Evolutionary conservation across 2,797 vertebrate genomes (phyloP), one percentile per base, ranked within the genome.

Genomic region (Momotus momota): DNA sequence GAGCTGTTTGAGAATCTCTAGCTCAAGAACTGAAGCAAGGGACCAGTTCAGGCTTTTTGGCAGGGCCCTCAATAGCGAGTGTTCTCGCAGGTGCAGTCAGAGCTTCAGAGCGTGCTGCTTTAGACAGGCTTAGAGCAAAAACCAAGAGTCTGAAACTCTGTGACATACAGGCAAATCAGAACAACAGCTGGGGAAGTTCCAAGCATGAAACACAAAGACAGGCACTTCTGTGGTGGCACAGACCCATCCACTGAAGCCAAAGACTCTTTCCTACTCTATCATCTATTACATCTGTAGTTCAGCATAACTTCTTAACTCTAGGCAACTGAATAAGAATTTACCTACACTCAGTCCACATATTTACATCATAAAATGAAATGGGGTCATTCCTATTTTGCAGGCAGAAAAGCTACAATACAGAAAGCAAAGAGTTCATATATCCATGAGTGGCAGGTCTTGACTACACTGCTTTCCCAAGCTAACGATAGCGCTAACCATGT

Each of bases 161-260:
- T 23, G n/a, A 51, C 27, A 51, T 12, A 55, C 51, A n/a, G 12
- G 27, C 40, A 55, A 48, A 80, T 40, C 46, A 20, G 21, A 93
- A 80, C 14, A 62, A 33, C 8, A 49, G 14, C 5, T 3, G 1
- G 17, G 25, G 7, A 72, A 69, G 49, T 19, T 75, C 27, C 67
- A 65, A 49, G 64, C 23, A 45, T 8, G 35, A 62, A 55, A 69
- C 7, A 35, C 0, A 0, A 52, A 61, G 6, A 7, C 14, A 33
- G 6, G 21, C 1, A 58, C 22, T 70, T 82, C 21, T 45, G 79
- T 1, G 3, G n/a, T 33, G 38, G 13, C 54, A 67, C 26, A 90
- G 58, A 61, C 21, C 10, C 5, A 2, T 3, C 4, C 10, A 6
- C 11, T 66, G 60, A 85, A 85, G 29, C n/a, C 54, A 48, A 29